Percentiles rank a stretch among this genome's conserved stretches.
Conservation (phyloP, 2,113 vertebrate genomes). For the Zapornia atra region DNA sequence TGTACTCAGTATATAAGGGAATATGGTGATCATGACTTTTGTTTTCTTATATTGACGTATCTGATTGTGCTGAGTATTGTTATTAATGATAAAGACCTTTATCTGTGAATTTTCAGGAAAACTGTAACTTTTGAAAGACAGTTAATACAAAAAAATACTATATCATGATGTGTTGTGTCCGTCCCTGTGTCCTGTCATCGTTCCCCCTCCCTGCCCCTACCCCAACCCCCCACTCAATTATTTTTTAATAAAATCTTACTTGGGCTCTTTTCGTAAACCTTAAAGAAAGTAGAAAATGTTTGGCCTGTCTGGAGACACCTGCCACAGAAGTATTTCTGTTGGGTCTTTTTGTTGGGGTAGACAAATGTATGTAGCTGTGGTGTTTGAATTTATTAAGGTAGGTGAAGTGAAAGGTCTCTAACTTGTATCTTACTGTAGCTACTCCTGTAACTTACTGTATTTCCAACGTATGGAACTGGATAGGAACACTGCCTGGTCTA, state of each 20-base stretch:
- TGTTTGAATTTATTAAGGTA: neutral
- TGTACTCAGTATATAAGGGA: neutral
- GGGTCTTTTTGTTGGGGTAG: neutral
- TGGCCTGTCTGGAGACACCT: neutral
- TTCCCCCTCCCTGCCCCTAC: no score
- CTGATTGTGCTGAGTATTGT: neutral
- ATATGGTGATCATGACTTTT: neutral
- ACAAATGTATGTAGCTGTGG: neutral
- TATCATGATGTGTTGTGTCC: neutral
- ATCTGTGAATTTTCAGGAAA: neutral
- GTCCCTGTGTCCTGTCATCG: no score
- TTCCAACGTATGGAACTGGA: neutral
- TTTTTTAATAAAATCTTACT: neutral
- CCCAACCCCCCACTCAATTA: fast-evolving
- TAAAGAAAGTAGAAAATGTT: neutral
- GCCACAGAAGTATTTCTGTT: neutral
- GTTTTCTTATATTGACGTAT: neutral
- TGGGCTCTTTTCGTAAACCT: neutral
- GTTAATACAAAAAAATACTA: neutral
- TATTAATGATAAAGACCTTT: neutral
- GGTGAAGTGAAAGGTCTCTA: neutral
- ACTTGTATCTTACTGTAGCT: neutral
- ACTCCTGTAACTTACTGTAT: fast-evolving
- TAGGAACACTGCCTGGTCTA: neutral
- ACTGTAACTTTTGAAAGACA: neutral